Base-by-base conservation (phyloP, 2,888 invertebrate species). In the Meliscaeva auricollis region DNA sequence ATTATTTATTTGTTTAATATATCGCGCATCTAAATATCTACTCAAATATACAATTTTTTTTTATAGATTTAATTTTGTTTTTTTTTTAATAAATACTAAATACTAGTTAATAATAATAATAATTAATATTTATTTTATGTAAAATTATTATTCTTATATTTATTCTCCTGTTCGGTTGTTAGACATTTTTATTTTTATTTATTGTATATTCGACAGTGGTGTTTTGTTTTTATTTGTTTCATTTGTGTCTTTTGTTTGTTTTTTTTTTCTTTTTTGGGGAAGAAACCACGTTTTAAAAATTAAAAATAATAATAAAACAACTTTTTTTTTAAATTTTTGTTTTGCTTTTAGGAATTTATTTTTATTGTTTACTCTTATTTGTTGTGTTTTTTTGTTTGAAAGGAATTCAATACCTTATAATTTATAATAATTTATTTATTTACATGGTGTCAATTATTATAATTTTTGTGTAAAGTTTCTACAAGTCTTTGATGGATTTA, bases 1-100 rank as follows among this genome's bases (percentile, higher is more conserved):
- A 50, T 72, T 79, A 84, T 83, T 79, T 81, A 83, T 72, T 74
- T 84, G 84, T 35, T 48, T 38, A 52, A 50, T 72, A 38, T 77
- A 64, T 38, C 50, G 62, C 32, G 17, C 46, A 62, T 83, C 46
- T 78, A 78, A 41, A 69, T 74, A 66, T 38, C 74, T 72, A 80
- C 58, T 75, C 66, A 75, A 72, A 80, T 85, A 72, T 58, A 69
- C 68, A 62, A 69, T 13, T 56, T 50, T 46, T 52, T 35, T 60
- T 15, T 58, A 56, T 48, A 17, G 13, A 26, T 64, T 74, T 72
- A 26, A 13, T 22, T 68, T 66, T 77, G 35, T n/a, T n/a, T 22
- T 68, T 30, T 78, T 80, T 80, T 76, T 30, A 85, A 85, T 85
- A 85, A 85, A 85, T 85, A 85, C 64, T 85, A 77, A 73, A 75